Conservation (phyloP, 92 coral and sea anemone genomes). For the Palythoa caribaeorum region DNA sequence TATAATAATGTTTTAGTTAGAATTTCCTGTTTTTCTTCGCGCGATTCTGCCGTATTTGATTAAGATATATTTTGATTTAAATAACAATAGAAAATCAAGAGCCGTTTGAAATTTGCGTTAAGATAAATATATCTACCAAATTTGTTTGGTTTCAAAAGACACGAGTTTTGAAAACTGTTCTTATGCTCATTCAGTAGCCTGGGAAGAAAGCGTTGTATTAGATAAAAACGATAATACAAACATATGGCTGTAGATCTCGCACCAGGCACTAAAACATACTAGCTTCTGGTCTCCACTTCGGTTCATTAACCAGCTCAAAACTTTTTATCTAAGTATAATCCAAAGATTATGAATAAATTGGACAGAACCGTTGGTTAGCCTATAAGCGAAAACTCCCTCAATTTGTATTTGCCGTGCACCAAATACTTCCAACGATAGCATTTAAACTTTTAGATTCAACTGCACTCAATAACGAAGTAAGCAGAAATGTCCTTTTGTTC, state of each 20-base stretch:
- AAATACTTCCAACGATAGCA: no score
- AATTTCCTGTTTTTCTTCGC: slow-evolving; percentile 31
- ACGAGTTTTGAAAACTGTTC: neutral
- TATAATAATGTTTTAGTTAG: neutral
- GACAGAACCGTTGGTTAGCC: no score
- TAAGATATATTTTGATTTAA: neutral
- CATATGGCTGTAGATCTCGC: neutral
- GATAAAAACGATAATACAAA: no score
- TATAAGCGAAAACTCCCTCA: no score
- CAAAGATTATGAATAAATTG: no score
- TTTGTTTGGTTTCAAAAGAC: neutral
- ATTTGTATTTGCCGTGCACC: no score
- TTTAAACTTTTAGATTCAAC: no score
- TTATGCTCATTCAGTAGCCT: no score
- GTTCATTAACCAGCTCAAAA: neutral
- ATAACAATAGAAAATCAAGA: neutral
- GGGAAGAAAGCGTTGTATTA: no score
- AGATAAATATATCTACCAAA: neutral
- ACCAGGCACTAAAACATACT: neutral
- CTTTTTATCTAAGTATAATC: neutral
- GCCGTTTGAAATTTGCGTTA: neutral
- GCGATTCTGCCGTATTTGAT: neutral
- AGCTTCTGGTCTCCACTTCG: neutral
- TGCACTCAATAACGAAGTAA: no score
- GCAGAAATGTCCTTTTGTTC: no score